Conservation (phyloP, 2,888 invertebrate species). For the Fragum whitleyi region DNA sequence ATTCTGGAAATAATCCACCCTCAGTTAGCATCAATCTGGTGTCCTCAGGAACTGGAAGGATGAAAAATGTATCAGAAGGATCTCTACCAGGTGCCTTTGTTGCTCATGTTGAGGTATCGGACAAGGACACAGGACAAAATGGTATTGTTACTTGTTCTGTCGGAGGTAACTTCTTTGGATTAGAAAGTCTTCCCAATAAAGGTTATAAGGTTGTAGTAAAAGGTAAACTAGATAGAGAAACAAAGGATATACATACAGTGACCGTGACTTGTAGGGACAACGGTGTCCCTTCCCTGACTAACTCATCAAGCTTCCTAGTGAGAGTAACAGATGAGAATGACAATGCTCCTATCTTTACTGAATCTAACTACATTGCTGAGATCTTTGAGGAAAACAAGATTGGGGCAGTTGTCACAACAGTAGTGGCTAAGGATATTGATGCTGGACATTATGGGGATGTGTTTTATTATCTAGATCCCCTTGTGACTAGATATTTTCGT, state of each 20-base stretch:
- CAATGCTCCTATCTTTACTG: conserved; percentile 93
- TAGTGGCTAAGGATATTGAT: conserved; percentile 92
- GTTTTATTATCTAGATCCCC: conserved; percentile 83
- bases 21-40: conserved; percentile 84
- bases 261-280: conserved; percentile 88
- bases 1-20: conserved; percentile 97
- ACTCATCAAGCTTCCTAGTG: conserved; percentile 74
- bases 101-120: conserved; percentile 81
- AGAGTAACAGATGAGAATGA: conserved; percentile 95
- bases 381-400: conserved; percentile 71
- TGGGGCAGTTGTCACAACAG: conserved; percentile 89
- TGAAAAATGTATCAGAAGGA: conserved; percentile 76
- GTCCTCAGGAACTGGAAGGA: conserved; percentile 60
- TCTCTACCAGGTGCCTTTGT: conserved; percentile 77
- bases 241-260: conserved; percentile 71
- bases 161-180: conserved; percentile 64
- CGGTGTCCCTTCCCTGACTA: conserved; percentile 68
- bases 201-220: conserved; percentile 86
- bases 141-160: conserved; percentile 69
- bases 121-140: conserved; percentile 81
- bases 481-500: conserved; percentile 87
- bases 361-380: conserved; percentile 62
- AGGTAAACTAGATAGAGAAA: conserved; percentile 77
- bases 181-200: conserved; percentile 71
- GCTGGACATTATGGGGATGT: conserved; percentile 72